These are phyloP conservation scores for Opisthograptis luteolata DNA, from an alignment of 2,888 invertebrate species.

Conservation along the genomic window DNA sequence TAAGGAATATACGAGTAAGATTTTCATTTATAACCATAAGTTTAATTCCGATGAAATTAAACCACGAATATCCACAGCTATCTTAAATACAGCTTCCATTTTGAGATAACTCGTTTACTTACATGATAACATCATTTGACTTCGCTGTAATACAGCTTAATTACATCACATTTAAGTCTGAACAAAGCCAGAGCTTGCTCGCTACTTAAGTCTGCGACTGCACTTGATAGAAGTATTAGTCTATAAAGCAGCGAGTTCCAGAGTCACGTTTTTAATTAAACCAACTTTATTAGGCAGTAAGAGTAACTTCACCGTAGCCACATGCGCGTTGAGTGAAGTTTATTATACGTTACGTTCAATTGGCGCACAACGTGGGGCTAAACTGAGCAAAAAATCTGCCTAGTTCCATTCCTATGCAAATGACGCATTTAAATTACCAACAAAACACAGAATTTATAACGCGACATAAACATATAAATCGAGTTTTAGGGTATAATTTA, in stretches of 20 bases:
- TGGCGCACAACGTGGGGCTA: conserved; percentile 51
- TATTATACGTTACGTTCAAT: conserved; percentile 46
- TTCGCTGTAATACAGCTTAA: conserved; percentile 30
- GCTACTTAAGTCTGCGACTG: conserved; percentile 33
- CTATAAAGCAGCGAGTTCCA: conserved; percentile 40
- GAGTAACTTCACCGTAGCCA: conserved; percentile 59
- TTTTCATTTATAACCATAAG: neutral
- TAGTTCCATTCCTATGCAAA: conserved; percentile 26
- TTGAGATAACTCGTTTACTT: conserved; percentile 13
- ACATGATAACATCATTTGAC: conserved; percentile 9
- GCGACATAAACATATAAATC: conserved; percentile 50
- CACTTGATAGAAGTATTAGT: conserved; percentile 39
- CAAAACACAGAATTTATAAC: conserved; percentile 43
- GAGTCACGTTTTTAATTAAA: conserved; percentile 74
- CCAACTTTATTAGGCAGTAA: conserved; percentile 56
- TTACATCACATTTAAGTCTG: conserved; percentile 32
- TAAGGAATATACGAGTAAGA: neutral
- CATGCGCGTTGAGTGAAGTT: conserved; percentile 54
- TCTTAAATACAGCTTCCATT: neutral
- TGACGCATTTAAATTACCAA: conserved; percentile 37
- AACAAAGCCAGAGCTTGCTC: conserved; percentile 27
- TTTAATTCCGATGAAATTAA: neutral
- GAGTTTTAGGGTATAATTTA: conserved; percentile 56
- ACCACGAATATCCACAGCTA: neutral
- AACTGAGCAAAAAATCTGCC: conserved; percentile 28